These are phyloP conservation scores for Helobdella robusta DNA, from an alignment of 2,888 invertebrate species.

Conservation along the genomic window DNA sequence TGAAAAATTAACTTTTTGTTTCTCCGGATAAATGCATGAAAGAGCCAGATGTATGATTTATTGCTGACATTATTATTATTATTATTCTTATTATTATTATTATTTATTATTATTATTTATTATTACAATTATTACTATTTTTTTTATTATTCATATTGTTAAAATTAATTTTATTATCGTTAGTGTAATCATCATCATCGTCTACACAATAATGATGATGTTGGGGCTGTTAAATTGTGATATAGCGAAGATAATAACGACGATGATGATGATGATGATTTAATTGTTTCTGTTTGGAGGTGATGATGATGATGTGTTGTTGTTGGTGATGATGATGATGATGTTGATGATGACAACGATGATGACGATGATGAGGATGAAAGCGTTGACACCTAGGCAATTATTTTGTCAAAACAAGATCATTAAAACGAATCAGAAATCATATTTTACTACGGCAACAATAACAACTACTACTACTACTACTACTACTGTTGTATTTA, in stretches of 20 bases:
- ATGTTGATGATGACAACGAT: not conserved
- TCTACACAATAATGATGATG: not conserved
- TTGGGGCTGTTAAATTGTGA: not conserved
- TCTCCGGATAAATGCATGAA: too few species aligned
- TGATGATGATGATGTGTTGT: not conserved
- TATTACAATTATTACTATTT: not conserved
- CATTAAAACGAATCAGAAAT: too few species aligned
- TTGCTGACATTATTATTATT: too few species aligned
- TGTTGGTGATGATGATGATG: not conserved
- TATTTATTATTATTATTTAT: not conserved
- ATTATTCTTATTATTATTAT: not conserved
- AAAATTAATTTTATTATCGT: not conserved
- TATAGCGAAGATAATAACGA: not conserved
- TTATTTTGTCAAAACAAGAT: too few species aligned
- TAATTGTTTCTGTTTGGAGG: too few species aligned
- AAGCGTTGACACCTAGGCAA: too few species aligned
- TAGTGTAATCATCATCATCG: conserved; percentile 9
- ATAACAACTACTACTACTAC: too few species aligned
- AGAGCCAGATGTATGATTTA: too few species aligned
- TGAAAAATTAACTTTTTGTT: too few species aligned
- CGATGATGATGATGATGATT: not conserved
- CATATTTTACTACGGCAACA: too few species aligned
- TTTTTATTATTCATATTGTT: not conserved
- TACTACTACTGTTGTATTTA: too few species aligned
- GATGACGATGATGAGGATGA: too few species aligned